These are phyloP conservation scores for Kuschelorhynchus macadamiae DNA, from an alignment of 2,888 invertebrate species.

Conservation along the genomic window DNA sequence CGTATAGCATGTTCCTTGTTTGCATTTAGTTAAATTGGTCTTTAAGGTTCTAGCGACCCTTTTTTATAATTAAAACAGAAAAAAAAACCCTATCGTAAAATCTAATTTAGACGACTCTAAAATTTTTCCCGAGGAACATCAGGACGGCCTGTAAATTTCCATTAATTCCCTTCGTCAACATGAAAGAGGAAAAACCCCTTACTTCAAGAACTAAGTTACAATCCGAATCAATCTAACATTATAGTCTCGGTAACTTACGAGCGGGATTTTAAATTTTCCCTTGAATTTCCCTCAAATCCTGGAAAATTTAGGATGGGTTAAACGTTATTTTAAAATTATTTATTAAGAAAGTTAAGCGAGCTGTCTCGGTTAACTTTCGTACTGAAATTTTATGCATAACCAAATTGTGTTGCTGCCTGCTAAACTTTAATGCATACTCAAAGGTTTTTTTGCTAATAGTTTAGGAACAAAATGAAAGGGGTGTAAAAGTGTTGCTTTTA, in stretches of 20 bases:
- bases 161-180: conserved; percentile 42
- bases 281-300: conserved; percentile 31
- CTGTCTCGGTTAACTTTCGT: conserved; percentile 19
- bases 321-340: conserved; percentile 41
- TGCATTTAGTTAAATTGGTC: too few relatives aligned
- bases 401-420: too few relatives aligned
- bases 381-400: background rate
- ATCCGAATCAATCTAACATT: conserved; percentile 41
- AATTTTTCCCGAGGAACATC: conserved; percentile 28
- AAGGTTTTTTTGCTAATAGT: too few relatives aligned
- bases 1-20: too few relatives aligned
- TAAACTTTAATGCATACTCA: too few relatives aligned
- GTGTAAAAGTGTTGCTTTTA: too few relatives aligned
- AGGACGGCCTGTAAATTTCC: conserved; percentile 37
- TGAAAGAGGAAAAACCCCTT: conserved; percentile 40
- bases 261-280: conserved; percentile 33
- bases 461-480: too few relatives aligned
- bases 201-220: conserved; percentile 35
- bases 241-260: conserved; percentile 33
- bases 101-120: conserved; percentile 28
- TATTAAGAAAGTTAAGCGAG: conserved; percentile 21
- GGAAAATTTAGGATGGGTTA: conserved; percentile 27
- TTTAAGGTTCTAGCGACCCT: too few relatives aligned
- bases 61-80: conserved; percentile 28
- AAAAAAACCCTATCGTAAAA: conserved; percentile 24